Base-by-base conservation (phyloP, 1,140 invertebrate genomes). In the Schmidtea mediterranea region DNA sequence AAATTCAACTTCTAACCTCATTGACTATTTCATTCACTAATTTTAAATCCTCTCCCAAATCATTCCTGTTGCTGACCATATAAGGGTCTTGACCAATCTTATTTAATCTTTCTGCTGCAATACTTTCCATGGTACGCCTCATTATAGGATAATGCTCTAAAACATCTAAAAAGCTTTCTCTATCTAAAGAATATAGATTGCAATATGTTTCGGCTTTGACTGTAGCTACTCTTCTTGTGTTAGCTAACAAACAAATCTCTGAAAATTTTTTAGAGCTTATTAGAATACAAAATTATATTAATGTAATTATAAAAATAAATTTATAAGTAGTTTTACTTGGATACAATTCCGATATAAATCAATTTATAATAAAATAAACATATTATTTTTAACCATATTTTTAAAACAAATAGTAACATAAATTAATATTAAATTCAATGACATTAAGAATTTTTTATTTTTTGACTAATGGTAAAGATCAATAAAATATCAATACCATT, bases 1-100 rank as follows among this genome's bases (percentile, higher is more conserved):
- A n/a, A n/a, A n/a, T n/a, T n/a, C n/a, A n/a, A n/a, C n/a, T n/a
- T 32, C 26, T 32, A 6, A 32, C 43, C 22, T 50, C 43, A 19
- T 45, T 38, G 46, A 53, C 48, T 19, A 64, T 58, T 52, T 64
- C 61, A 46, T 63, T 62, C 2, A 64, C 56, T 18, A 59, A 49
- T 43, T 62, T 57, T 47, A 63, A 57, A 50, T 65, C 62, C 47
- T 65, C 62, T 46, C 62, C 58, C 2, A 66, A 53, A 50, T 64
- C 61, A 8, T 86, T 81, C 47, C 81, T 73, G 59, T 84, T 82
- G 52, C 80, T 78, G 52, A 94, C 81, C 55, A 94, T 75, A 61
- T 82, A 89, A 41, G 86, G 84, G 72, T 94, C 90, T 71, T 92
- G 92, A 46, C 87, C 87, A 62, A 95, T 90, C 72, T 94, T 94